Percentiles rank a stretch among this genome's conserved stretches.
These are phyloP conservation scores for Drosophila biarmipes DNA, from an alignment of 1,140 invertebrate genomes.

Conservation along the genomic window DNA sequence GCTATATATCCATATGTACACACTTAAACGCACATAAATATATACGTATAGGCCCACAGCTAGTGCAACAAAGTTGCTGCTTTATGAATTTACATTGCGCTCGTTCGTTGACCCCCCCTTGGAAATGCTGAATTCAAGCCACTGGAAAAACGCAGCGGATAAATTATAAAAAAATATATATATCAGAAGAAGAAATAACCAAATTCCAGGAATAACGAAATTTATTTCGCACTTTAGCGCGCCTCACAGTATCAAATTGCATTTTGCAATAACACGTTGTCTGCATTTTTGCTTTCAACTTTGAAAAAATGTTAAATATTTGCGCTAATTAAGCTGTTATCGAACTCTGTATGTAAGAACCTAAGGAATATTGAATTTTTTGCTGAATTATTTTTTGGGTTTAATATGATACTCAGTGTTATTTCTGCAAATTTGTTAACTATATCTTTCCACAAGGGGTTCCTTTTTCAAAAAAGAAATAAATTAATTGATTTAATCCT, in stretches of 20 bases:
- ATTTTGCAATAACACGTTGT: slow-evolving; percentile 3
- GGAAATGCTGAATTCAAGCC: slow-evolving; percentile 13
- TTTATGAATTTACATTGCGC: slow-evolving; percentile 65
- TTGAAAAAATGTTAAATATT: background rate
- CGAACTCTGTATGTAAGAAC: background rate
- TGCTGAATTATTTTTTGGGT: background rate
- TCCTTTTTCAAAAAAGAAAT: no score
- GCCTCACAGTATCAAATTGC: slow-evolving; percentile 10
- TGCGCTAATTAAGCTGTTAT: background rate
- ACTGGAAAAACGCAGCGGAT: slow-evolving; percentile 5
- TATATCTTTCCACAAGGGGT: no score
- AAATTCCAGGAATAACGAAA: slow-evolving; percentile 8
- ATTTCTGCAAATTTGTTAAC: no score
- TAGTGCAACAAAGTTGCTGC: slow-evolving; percentile 48
- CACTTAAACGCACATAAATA: background rate
- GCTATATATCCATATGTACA: slow-evolving; percentile 21
- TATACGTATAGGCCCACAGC: background rate
- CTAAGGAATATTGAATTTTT: background rate
- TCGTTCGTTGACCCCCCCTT: slow-evolving; percentile 40
- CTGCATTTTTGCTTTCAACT: background rate
- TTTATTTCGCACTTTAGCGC: slow-evolving; percentile 11
- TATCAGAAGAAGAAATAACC: background rate
- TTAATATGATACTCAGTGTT: no score
- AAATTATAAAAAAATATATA: background rate
- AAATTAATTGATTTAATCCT: no score